A percentile compares a stretch with the other conserved stretches of the same genome.
Conservation (phyloP, 2,113 vertebrate genomes). For the Ariopsis seemanni region DNA sequence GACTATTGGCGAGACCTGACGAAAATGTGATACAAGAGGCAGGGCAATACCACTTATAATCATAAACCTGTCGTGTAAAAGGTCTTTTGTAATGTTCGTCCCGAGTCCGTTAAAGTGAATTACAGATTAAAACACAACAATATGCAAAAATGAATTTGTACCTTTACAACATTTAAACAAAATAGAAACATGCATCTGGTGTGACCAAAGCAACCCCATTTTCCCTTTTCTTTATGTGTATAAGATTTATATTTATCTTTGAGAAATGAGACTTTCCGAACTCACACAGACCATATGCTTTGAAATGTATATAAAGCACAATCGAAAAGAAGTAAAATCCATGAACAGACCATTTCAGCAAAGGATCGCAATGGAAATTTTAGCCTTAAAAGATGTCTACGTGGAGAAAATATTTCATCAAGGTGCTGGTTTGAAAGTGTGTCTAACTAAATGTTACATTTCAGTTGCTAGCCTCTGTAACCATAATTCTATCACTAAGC, state of each 20-base stretch:
- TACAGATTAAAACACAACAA: slow-evolving; percentile 18
- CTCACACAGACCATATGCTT: neutral
- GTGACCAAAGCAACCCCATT: neutral
- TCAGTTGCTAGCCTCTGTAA: neutral
- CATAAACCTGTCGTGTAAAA: slow-evolving; percentile 4
- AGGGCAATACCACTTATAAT: slow-evolving; percentile 12
- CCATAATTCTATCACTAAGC: neutral
- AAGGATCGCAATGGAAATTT: neutral
- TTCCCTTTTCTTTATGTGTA: neutral
- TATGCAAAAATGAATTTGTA: slow-evolving; percentile 28
- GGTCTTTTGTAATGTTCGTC: neutral
- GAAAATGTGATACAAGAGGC: slow-evolving; percentile 14
- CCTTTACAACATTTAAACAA: slow-evolving; percentile 31
- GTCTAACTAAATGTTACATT: neutral
- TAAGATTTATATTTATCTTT: slow-evolving; percentile 5
- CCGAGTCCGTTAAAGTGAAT: slow-evolving; percentile 1
- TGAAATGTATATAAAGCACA: slow-evolving; percentile 12
- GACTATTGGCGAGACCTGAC: slow-evolving; percentile 11
- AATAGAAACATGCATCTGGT: slow-evolving; percentile 44
- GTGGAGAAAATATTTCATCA: slow-evolving; percentile 19
- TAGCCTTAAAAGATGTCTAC: neutral
- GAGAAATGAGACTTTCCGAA: neutral
- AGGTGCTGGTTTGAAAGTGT: slow-evolving; percentile 32
- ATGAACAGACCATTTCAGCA: neutral
- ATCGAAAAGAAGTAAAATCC: neutral